Percentiles rank a stretch among this genome's conserved stretches.
Evolutionary conservation across 2,888 invertebrate species (phyloP).

Genomic region (Chymomyza fuscimana): DNA sequence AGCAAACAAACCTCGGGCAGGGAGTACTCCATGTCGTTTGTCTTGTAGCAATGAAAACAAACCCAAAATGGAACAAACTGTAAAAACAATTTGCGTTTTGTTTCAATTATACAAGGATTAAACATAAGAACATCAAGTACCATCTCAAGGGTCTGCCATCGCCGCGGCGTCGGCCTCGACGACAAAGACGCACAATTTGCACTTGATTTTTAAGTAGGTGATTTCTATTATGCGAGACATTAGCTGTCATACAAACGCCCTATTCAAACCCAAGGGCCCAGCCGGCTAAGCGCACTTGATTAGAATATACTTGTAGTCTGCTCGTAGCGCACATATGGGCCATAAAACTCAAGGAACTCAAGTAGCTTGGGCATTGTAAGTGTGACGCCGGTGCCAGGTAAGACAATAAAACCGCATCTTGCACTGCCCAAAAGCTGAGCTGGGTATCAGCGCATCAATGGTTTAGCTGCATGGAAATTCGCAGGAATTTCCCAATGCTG

Average conservation of each 20-base stretch:
- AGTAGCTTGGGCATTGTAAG: slow-evolving; percentile 58
- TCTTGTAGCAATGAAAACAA: slow-evolving; percentile 66
- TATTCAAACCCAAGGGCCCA: slow-evolving; percentile 62
- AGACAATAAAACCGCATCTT: slow-evolving; percentile 63
- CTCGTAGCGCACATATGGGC: slow-evolving; percentile 15
- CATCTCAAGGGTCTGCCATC: slow-evolving; percentile 51
- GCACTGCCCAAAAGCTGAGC: slow-evolving; percentile 34
- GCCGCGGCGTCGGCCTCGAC: slow-evolving; percentile 10
- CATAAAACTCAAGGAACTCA: slow-evolving; percentile 57
- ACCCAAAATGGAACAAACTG: slow-evolving; percentile 68
- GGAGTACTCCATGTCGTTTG: slow-evolving; percentile 14
- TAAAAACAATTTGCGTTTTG: slow-evolving; percentile 72
- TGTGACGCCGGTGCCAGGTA: slow-evolving; percentile 66
- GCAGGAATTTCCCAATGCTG: slow-evolving; percentile 57
- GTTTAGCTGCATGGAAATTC: slow-evolving; percentile 59
- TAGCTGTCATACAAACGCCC: slow-evolving; percentile 75
- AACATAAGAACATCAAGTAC: slow-evolving; percentile 17
- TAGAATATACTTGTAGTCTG: slow-evolving; percentile 40
- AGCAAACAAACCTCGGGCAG: slow-evolving; percentile 39
- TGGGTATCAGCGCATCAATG: slow-evolving; percentile 46
- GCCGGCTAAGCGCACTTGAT: slow-evolving; percentile 59
- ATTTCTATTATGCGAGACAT: slow-evolving; percentile 74
- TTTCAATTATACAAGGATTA: slow-evolving; percentile 73
- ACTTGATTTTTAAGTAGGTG: slow-evolving; percentile 73
- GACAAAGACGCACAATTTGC: slow-evolving; percentile 59